A percentile compares a stretch with the other conserved stretches of the same genome.
phyloP scores from a whole-genome alignment of 2,113 vertebrate genomes.

The Phylloscopus whistleri region DNA sequence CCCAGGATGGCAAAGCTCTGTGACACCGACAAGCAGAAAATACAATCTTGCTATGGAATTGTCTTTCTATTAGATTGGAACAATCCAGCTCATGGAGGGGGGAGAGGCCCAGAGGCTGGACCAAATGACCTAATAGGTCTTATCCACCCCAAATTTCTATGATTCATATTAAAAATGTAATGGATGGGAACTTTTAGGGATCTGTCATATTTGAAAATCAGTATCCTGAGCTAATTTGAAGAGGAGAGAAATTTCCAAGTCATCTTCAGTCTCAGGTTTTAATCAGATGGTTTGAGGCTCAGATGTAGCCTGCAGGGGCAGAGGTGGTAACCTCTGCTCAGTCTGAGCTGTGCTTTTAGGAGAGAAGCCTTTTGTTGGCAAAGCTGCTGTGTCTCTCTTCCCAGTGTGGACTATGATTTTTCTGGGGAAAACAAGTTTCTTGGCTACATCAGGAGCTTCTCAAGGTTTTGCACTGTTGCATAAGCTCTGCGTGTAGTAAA shows the following conservation, averaged over 20 bases:
- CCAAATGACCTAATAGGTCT: slow-evolving; percentile 17
- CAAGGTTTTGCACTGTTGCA: neutral
- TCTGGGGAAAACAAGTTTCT: neutral
- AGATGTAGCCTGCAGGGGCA: neutral
- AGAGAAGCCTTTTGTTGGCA: neutral
- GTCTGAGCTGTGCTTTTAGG: neutral
- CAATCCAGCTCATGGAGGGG: neutral
- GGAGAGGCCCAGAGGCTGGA: neutral
- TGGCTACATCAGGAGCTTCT: neutral
- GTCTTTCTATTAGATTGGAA: slow-evolving; percentile 64
- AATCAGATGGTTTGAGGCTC: neutral
- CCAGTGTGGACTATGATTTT: neutral
- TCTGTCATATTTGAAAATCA: neutral
- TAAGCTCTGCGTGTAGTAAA: neutral
- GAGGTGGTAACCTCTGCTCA: neutral
- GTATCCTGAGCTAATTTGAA: neutral
- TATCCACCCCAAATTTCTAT: slow-evolving; percentile 24
- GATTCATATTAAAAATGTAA: neutral
- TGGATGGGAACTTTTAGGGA: neutral
- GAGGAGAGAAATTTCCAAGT: neutral
- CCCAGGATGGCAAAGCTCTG: slow-evolving; percentile 72
- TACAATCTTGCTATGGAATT: slow-evolving; percentile 65
- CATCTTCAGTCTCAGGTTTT: neutral
- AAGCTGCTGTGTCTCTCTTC: neutral
- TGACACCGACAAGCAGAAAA: slow-evolving; percentile 76